These are phyloP conservation scores for Ailuropoda melanoleuca DNA, from an alignment of 2,113 vertebrate species.

Conservation along the genomic window DNA sequence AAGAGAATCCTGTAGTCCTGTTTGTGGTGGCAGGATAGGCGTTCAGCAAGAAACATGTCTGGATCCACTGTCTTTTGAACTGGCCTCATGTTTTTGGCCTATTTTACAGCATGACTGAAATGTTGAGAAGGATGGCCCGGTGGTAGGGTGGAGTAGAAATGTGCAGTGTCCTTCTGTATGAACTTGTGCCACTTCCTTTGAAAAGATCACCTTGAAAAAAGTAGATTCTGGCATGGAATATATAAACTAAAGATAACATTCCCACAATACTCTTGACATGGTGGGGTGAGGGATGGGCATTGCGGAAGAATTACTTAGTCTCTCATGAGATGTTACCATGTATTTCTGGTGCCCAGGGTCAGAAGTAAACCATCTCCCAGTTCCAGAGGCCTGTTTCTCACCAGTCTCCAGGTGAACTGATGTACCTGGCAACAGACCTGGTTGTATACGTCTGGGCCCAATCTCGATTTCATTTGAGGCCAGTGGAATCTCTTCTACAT, in stretches of 20 bases:
- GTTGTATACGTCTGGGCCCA: background rate
- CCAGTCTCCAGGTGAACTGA: background rate
- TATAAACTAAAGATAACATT: background rate
- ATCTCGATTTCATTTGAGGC: background rate
- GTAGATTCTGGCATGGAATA: background rate
- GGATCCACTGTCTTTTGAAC: background rate
- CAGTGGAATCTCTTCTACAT: background rate
- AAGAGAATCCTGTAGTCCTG: background rate
- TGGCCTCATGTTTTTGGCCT: background rate
- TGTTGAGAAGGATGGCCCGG: background rate
- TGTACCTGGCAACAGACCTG: constrained; percentile 15
- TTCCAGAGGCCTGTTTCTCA: background rate
- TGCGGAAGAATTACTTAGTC: background rate
- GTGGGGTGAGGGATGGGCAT: background rate
- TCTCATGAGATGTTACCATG: background rate
- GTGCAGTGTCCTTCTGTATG: background rate
- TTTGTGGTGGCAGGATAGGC: background rate
- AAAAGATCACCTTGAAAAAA: background rate
- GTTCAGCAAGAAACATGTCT: background rate
- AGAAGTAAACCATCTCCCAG: background rate
- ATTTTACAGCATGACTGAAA: background rate
- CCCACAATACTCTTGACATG: background rate
- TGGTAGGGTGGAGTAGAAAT: background rate
- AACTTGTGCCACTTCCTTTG: background rate
- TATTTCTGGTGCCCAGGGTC: background rate